A percentile compares a stretch with the other conserved stretches of the same genome.
Conservation (phyloP, 2,888 invertebrate genomes). For the Idaea biselata region DNA sequence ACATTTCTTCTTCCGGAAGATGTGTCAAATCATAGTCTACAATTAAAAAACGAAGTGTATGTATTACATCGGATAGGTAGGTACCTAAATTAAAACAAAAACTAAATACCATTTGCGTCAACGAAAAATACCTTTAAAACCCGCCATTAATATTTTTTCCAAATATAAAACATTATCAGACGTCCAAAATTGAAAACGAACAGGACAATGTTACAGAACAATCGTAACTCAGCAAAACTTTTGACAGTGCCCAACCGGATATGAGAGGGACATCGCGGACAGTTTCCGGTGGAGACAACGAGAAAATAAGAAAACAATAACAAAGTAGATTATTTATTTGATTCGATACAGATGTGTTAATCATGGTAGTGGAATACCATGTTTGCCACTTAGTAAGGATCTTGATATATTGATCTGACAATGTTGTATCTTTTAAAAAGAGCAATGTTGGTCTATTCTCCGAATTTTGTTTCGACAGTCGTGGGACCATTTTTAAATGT, state of each 20-base stretch:
- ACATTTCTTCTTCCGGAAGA: too few relatives aligned
- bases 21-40: too few relatives aligned
- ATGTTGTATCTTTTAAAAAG: constrained; percentile 1
- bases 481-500: too few relatives aligned
- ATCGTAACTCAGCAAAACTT: constrained; percentile 50
- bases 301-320: constrained; percentile 19
- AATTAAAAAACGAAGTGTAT: too few relatives aligned
- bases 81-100: not conserved
- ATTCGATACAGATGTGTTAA: constrained; percentile 47
- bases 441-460: too few relatives aligned
- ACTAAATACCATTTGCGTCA: not conserved
- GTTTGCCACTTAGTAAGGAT: constrained; percentile 29
- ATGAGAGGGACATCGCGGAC: constrained; percentile 57
- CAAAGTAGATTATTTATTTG: constrained; percentile 17
- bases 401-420: constrained; percentile 19
- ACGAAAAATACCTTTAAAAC: not conserved
- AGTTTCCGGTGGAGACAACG: constrained; percentile 1
- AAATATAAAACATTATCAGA: not conserved
- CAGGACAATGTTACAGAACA: constrained; percentile 34
- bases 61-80: too few relatives aligned
- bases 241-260: constrained; percentile 63
- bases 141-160: not conserved
- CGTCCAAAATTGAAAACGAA: not conserved
- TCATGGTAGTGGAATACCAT: constrained; percentile 51
- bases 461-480: too few relatives aligned